Base-by-base conservation (phyloP, 1,140 invertebrate species). In the Aphelenchoides avenae region DNA sequence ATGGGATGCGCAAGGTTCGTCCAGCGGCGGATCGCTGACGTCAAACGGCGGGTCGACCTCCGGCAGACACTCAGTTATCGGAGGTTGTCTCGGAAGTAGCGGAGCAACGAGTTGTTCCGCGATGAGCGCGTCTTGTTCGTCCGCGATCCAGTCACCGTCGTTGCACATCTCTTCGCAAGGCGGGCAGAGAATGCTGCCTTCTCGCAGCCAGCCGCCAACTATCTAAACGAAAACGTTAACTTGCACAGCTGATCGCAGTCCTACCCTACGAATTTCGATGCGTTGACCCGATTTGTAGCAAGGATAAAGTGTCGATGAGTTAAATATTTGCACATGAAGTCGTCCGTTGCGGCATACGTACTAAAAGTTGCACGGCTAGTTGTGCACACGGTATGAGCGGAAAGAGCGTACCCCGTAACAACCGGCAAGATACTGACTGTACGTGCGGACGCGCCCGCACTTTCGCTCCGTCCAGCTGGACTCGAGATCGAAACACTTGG, bases 111-210 rank as follows among this genome's bases (percentile, higher is more conserved):
- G 40, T 11, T 27, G 11, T n/a, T 48, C n/a, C 22, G 5, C 64
- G 57, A 18, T 39, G 40, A 1, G 41, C 61, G 40, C 57, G 64
- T 15, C 5, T 15, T 7, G n/a, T n/a, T n/a, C n/a, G n/a, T n/a
- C n/a, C n/a, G n/a, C n/a, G n/a, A 52, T 5, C 13, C 13, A 36
- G 18, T 36, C 13, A 40, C 41, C 26, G 7, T 6, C 11, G 20
- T 18, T 24, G 29, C 93, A 97, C 26, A 96, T 76, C 64, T 94
- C 87, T 58, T 84, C 81, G 78, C 92, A 96, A 0, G 87, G 82
- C 0, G 93, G 93, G 78, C 93, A 97, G 22, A 91, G 84, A 5
- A 97, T 84, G 4, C 85, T 86, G 0, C 93, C 92, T 64, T 87
- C 86, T 75, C 95, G 90, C 1, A 96, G 82, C 89, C 90, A 96